phyloP scores from a whole-genome alignment of 2,797 vertebrate genomes.

The Gymnoscopelus braueri region DNA sequence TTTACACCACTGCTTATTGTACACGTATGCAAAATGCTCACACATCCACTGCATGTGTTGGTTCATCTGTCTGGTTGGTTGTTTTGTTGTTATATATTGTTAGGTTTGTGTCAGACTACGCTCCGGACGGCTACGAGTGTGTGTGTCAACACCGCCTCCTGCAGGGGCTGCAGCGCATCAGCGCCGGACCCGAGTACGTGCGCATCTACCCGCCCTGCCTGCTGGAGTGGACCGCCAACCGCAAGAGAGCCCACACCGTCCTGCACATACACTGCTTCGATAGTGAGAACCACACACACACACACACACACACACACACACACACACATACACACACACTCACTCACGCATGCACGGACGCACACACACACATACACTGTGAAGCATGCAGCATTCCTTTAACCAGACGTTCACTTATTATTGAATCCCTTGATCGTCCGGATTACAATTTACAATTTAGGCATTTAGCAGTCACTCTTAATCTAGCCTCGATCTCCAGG shows the following conservation, averaged over 20 bases:
- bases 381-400: too few relatives aligned
- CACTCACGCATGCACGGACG: too few relatives aligned
- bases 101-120: conserved; percentile 93
- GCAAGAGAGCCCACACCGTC: conserved; percentile 87
- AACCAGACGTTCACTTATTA: too few relatives aligned
- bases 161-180: conserved; percentile 84
- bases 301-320: background rate
- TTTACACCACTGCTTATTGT: too few relatives aligned
- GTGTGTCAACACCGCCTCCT: conserved; percentile 93
- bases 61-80: too few relatives aligned
- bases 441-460: too few relatives aligned
- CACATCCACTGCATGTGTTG: too few relatives aligned
- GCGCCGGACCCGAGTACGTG: conserved; percentile 68
- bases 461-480: too few relatives aligned
- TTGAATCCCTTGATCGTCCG: too few relatives aligned
- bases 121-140: conserved; percentile 86
- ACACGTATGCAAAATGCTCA: too few relatives aligned
- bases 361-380: background rate
- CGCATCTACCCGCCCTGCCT: conserved; percentile 88
- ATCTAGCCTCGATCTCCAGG: too few relatives aligned
- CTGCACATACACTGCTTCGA: conserved; percentile 89
- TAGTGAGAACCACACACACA: conserved; percentile 71
- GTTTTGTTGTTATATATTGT: background rate
- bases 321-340: background rate
- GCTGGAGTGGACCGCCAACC: conserved; percentile 90